Conservation (phyloP, 2,888 invertebrate species). For the Andrena praecox region DNA sequence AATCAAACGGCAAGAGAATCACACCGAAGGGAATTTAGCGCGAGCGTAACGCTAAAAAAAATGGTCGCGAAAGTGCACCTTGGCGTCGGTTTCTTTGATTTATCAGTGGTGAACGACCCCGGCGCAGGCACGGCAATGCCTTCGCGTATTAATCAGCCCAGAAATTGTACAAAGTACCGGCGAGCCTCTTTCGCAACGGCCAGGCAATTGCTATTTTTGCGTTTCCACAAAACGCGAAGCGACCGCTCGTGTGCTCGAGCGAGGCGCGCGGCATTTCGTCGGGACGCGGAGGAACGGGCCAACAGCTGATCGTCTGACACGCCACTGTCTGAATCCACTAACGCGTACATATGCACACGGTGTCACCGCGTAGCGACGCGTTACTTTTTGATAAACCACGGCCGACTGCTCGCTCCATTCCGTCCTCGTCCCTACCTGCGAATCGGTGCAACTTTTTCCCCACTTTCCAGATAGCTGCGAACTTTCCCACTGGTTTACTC, state of each 20-base stretch:
- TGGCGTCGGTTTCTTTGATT: constrained; percentile 55
- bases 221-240: constrained; percentile 39
- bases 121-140: constrained; percentile 40
- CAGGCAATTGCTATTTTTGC: constrained; percentile 55
- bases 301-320: constrained; percentile 58
- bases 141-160: constrained; percentile 62
- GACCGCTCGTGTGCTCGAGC: neutral
- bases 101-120: constrained; percentile 68
- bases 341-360: neutral
- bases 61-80: constrained; percentile 37
- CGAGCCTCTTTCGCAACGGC: constrained; percentile 55
- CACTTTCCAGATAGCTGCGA: neutral
- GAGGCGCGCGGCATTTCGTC: constrained; percentile 33
- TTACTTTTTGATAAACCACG: constrained; percentile 12
- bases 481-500: constrained; percentile 13
- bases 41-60: neutral
- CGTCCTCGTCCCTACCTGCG: constrained; percentile 5
- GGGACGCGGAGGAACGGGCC: constrained; percentile 5
- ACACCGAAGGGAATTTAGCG: neutral
- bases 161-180: constrained; percentile 60
- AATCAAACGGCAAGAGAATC: constrained; percentile 8
- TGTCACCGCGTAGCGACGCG: constrained; percentile 6
- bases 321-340: constrained; percentile 41
- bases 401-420: neutral
- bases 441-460: neutral